Evolutionary conservation across 2,888 invertebrate species (phyloP).

Genomic region (Macaria notata): DNA sequence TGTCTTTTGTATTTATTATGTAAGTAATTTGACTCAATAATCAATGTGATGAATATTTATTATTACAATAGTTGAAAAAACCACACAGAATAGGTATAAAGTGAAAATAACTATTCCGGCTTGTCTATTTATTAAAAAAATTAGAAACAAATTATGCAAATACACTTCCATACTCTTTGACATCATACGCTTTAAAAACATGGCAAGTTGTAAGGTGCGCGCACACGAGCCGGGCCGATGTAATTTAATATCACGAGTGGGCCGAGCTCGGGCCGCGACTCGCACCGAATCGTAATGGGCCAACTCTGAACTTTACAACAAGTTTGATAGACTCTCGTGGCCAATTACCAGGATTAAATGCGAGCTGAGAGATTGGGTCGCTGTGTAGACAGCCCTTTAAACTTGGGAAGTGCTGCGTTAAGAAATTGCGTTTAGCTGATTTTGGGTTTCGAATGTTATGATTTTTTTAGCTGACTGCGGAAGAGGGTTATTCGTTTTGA

Average conservation of each 20-base stretch:
- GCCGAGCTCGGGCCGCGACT: conserved; percentile 58
- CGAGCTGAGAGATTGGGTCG: conserved; percentile 18
- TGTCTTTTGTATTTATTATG: too few relatives aligned
- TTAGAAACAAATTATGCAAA: too few relatives aligned
- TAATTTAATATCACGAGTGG: conserved; percentile 75
- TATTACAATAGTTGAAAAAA: too few relatives aligned
- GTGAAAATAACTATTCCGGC: too few relatives aligned
- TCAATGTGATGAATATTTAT: too few relatives aligned
- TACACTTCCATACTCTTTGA: conserved; percentile 25
- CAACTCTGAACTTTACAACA: conserved; percentile 62
- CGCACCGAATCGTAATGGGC: conserved; percentile 59
- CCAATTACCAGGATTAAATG: conserved; percentile 64
- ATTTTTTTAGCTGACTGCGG: too few relatives aligned
- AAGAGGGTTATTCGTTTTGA: too few relatives aligned
- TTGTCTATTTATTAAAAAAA: too few relatives aligned
- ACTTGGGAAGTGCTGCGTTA: not conserved
- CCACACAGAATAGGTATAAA: too few relatives aligned
- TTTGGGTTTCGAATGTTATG: too few relatives aligned
- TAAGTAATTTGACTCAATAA: too few relatives aligned
- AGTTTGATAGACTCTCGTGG: conserved; percentile 65
- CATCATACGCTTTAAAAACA: conserved; percentile 51
- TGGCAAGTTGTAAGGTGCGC: conserved; percentile 51
- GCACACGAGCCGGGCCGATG: conserved; percentile 51
- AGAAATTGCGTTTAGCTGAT: too few relatives aligned
- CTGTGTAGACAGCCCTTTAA: conserved; percentile 1